These are phyloP conservation scores for Petrocephalus schoutedeni DNA, from an alignment of 2,797 vertebrate species.

Conservation along the genomic window DNA sequence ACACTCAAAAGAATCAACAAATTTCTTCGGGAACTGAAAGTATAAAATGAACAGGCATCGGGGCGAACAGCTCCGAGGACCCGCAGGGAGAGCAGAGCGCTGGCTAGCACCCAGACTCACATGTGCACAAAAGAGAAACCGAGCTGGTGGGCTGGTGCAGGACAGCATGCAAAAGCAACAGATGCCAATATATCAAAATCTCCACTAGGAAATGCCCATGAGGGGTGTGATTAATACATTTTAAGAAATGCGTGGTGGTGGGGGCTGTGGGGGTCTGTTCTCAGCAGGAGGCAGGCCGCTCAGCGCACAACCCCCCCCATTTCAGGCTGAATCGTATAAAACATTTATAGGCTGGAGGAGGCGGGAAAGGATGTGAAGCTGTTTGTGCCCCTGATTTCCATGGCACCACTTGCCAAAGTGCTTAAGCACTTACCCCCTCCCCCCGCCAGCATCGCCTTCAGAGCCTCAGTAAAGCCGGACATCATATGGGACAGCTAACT, in stretches of 20 bases:
- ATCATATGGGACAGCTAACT: not conserved
- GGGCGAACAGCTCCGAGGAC: not conserved
- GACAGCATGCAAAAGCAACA: not conserved
- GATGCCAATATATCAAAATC: not conserved
- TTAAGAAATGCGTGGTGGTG: not conserved
- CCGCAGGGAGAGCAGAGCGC: not conserved
- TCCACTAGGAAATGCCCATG: not conserved
- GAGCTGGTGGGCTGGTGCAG: not conserved
- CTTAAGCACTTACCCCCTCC: not conserved
- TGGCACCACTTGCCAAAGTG: not conserved
- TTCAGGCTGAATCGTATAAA: not conserved
- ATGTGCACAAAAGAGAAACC: not conserved
- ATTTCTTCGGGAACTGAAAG: not conserved
- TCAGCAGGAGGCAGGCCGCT: not conserved
- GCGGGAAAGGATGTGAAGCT: not conserved
- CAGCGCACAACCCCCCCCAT: not conserved
- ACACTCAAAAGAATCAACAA: not conserved
- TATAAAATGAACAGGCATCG: not conserved
- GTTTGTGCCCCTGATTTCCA: not conserved
- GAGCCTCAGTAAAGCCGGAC: not conserved
- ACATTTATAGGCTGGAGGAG: conserved; percentile 1
- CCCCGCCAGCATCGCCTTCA: not conserved
- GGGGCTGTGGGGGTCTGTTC: not conserved
- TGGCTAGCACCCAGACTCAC: not conserved
- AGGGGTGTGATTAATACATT: not conserved